Conservation (phyloP, 2,113 vertebrate species). For the Sarotherodon lohbergeri region DNA sequence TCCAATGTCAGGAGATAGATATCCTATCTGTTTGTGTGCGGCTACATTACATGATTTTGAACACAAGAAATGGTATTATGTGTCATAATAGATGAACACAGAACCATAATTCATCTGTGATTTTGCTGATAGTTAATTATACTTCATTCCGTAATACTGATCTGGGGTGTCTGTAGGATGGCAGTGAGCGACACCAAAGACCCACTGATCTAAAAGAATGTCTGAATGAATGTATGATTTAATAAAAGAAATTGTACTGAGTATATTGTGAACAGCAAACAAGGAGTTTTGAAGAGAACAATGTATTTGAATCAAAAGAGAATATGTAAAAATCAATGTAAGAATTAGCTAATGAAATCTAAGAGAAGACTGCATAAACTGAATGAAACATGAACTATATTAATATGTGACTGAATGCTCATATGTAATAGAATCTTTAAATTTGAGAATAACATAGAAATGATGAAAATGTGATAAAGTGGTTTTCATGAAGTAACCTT, state of each 20-base stretch:
- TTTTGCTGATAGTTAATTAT: background rate
- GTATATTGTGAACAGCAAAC: background rate
- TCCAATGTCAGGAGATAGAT: background rate
- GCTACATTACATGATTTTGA: background rate
- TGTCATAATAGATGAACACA: background rate
- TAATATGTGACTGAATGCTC: background rate
- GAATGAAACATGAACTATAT: background rate
- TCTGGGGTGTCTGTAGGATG: background rate
- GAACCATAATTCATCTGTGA: background rate
- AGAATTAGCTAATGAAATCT: background rate
- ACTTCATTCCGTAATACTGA: background rate
- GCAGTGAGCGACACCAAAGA: background rate
- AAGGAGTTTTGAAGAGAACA: background rate
- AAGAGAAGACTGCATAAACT: background rate
- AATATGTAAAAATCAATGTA: background rate
- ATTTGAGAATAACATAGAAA: background rate
- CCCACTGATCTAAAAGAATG: background rate
- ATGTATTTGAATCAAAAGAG: background rate
- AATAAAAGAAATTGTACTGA: background rate
- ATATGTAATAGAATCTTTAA: background rate
- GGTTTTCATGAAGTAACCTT: background rate
- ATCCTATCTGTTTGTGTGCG: background rate
- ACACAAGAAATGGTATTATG: background rate
- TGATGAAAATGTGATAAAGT: background rate
- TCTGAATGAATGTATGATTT: background rate